These are phyloP conservation scores for Hipposideros armiger DNA, from an alignment of 2,113 vertebrate genomes.

Conservation along the genomic window DNA sequence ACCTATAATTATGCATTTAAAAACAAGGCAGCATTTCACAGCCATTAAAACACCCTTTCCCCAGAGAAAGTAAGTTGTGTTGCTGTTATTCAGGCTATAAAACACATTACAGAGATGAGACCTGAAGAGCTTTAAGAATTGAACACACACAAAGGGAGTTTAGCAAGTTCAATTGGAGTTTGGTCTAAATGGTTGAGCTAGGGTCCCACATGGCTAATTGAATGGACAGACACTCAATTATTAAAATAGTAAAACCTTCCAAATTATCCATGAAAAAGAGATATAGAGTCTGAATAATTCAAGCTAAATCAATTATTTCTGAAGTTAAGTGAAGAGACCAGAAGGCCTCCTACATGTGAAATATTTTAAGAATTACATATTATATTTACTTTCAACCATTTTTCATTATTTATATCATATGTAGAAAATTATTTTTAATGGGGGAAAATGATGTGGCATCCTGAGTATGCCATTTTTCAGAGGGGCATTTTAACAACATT, in stretches of 20 bases:
- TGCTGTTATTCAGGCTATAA: not conserved
- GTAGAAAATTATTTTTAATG: not conserved
- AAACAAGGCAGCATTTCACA: conserved; percentile 59
- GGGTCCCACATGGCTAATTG: not conserved
- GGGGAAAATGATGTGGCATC: not conserved
- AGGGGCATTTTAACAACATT: not conserved
- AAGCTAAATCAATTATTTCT: not conserved
- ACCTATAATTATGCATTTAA: conserved; percentile 73
- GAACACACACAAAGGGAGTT: not conserved
- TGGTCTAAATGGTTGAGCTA: not conserved
- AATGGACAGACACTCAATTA: conserved; percentile 40
- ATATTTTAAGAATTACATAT: not conserved
- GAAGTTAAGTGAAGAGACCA: not conserved
- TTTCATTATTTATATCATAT: not conserved
- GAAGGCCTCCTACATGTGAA: not conserved
- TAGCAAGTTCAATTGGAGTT: not conserved
- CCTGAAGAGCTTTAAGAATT: not conserved
- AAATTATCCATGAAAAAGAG: not conserved
- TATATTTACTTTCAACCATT: not conserved
- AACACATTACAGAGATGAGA: not conserved
- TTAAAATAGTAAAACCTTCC: conserved; percentile 49
- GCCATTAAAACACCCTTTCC: conserved; percentile 47
- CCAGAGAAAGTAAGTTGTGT: not conserved
- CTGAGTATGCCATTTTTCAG: not conserved
- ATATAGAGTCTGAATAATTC: not conserved